Evolutionary conservation across 2,113 vertebrate genomes (phyloP).

Genomic region (Marcusenius ussheri): DNA sequence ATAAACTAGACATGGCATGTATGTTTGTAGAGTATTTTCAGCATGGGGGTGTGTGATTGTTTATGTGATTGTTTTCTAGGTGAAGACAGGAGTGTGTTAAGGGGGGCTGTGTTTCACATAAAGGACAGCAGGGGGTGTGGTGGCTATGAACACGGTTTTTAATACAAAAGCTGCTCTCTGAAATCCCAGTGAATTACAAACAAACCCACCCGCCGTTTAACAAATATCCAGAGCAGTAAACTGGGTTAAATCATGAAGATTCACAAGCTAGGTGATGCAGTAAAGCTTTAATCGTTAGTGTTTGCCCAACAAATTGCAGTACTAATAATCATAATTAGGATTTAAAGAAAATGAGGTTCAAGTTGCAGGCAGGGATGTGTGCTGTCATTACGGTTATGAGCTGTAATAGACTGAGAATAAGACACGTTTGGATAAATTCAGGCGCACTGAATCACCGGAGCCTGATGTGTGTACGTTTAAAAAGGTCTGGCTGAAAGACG

Average conservation of each 20-base stretch:
- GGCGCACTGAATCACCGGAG: neutral
- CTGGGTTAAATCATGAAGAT: neutral
- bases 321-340: constrained; percentile 30
- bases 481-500: neutral
- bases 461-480: neutral
- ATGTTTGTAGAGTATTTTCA: neutral
- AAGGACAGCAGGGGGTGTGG: neutral
- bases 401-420: neutral
- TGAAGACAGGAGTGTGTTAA: neutral
- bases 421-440: neutral
- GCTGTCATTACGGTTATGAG: constrained; percentile 29
- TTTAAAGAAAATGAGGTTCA: constrained; percentile 26
- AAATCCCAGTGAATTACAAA: neutral
- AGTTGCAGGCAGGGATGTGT: constrained; percentile 29
- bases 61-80: neutral
- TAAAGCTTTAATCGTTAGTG: constrained; percentile 25
- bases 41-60: neutral
- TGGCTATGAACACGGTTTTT: neutral
- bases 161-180: neutral
- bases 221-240: neutral
- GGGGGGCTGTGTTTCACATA: neutral
- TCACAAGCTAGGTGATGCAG: neutral
- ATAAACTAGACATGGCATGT: neutral
- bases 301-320: constrained; percentile 25
- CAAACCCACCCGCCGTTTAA: neutral